phyloP scores from a whole-genome alignment of 2,797 vertebrate species.

The Malacoctenus gilli region DNA sequence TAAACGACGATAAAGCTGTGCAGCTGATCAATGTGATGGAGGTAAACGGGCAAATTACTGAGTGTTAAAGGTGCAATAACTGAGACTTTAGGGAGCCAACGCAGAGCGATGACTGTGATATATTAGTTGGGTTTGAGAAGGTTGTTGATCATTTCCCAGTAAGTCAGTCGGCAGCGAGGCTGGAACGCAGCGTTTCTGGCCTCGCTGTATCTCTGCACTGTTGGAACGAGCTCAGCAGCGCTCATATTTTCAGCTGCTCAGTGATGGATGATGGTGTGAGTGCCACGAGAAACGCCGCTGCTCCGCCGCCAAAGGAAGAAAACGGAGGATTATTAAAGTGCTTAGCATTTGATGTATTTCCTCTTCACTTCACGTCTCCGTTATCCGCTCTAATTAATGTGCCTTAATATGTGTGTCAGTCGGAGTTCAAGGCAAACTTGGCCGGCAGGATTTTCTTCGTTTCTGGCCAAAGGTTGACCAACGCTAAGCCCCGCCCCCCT shows the following conservation, averaged over 20 bases:
- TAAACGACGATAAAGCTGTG: too few relatives aligned
- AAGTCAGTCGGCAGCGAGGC: conserved; percentile 41
- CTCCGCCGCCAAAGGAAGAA: conserved; percentile 32
- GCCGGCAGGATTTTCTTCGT: not conserved
- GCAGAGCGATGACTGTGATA: conserved; percentile 34
- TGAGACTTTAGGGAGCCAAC: conserved; percentile 25
- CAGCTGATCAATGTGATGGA: too few relatives aligned
- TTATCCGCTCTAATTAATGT: conserved; percentile 33
- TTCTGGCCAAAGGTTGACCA: conserved; percentile 8
- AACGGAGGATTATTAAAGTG: conserved; percentile 44
- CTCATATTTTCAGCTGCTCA: conserved; percentile 42
- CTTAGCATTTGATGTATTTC: conserved; percentile 37
- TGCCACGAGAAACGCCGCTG: conserved; percentile 29
- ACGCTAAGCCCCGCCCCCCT: too few relatives aligned
- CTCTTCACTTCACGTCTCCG: conserved; percentile 21
- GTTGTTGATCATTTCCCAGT: conserved; percentile 50
- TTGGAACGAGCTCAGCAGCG: conserved; percentile 47
- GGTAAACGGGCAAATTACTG: too few relatives aligned
- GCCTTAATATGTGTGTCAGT: conserved; percentile 29
- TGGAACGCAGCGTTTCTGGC: conserved; percentile 48
- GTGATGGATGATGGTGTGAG: conserved; percentile 55
- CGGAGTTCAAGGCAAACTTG: not conserved
- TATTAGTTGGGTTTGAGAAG: conserved; percentile 38
- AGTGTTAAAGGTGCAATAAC: conserved; percentile 25
- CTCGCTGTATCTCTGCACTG: conserved; percentile 33